Base-by-base conservation (phyloP, 2,113 vertebrate species). In the Cyprinodon tularosa region DNA sequence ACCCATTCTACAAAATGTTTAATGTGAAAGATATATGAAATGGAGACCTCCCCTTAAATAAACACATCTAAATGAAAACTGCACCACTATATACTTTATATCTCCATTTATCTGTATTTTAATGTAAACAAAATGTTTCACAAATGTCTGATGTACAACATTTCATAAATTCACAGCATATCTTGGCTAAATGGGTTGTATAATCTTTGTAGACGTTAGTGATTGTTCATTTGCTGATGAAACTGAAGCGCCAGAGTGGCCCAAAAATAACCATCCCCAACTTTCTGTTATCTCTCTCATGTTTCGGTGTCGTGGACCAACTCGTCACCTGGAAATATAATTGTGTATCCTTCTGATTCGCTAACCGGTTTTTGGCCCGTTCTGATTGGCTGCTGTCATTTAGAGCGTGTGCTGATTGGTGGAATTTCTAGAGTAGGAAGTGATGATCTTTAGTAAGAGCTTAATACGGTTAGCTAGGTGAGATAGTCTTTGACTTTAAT, bases 311-410 rank as follows among this genome's bases (percentile, higher is more conserved):
- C 90, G 87, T 92, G 92, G 83, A 83, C 91, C 72, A 78, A 66
- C 75, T 77, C 86, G 68, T 81, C 72, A 38, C 50, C 72, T 20
- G 36, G 53, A 85, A 82, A 53, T 12, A 69, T 74, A 84, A 91
- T 66, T 95, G 94, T 95, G 94, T 94, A 93, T 88, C 61, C 82
- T 81, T 44, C 71, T 64, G 89, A 95, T 94, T 95, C 76, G 94
- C 79, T 86, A 59, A 40, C 13, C 8, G 45, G 1, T 66, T 2
- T 12, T 17, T 66, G 36, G 2, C 8, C 1, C 0, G 3, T 36
- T 29, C 14, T 81, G n/a, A 94, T 94, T 95, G 92, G 94, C 78
- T 84, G n/a, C 42, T 17, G 20, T 76, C 47, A 66, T 38, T n/a
- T 4, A 7, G 44, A 1, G 9, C 68, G 59, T 38, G 9, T 63